These are phyloP conservation scores for Lineus longissimus DNA, from an alignment of 1,140 invertebrate species.

Conservation along the genomic window DNA sequence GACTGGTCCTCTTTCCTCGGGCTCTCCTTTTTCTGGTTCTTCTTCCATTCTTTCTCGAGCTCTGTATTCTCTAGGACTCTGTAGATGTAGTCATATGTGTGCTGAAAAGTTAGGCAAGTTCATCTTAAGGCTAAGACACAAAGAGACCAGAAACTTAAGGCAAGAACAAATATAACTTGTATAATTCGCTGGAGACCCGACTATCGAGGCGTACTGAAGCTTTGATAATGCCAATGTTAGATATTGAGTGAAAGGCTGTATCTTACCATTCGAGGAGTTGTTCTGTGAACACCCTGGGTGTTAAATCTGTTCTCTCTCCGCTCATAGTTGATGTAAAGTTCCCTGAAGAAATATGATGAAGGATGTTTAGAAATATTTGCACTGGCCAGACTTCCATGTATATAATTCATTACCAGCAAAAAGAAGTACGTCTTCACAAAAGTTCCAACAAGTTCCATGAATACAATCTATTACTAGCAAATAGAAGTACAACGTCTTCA, in stretches of 20 bases:
- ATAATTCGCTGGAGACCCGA: background rate
- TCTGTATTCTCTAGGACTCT: conserved; percentile 1
- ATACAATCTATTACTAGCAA: too few relatives aligned
- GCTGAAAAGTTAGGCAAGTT: background rate
- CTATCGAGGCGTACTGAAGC: background rate
- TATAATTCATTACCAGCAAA: too few relatives aligned
- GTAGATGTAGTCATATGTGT: conserved; percentile 5
- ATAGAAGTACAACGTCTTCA: too few relatives aligned
- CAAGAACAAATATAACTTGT: too few relatives aligned
- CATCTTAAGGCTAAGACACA: background rate
- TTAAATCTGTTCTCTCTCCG: background rate
- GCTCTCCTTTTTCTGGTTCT: background rate
- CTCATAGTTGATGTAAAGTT: conserved; percentile 7
- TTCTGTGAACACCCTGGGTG: background rate
- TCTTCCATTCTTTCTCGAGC: background rate
- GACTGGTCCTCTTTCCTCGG: background rate
- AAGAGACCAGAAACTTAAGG: too few relatives aligned
- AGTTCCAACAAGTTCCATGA: too few relatives aligned
- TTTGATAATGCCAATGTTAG: background rate
- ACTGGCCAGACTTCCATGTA: too few relatives aligned
- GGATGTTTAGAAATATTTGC: too few relatives aligned
- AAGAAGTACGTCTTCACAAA: too few relatives aligned
- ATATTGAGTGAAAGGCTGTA: background rate
- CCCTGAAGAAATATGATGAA: background rate
- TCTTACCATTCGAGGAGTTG: background rate